Conservation (phyloP, 1,140 invertebrate species). For the Anoplophora glabripennis region DNA sequence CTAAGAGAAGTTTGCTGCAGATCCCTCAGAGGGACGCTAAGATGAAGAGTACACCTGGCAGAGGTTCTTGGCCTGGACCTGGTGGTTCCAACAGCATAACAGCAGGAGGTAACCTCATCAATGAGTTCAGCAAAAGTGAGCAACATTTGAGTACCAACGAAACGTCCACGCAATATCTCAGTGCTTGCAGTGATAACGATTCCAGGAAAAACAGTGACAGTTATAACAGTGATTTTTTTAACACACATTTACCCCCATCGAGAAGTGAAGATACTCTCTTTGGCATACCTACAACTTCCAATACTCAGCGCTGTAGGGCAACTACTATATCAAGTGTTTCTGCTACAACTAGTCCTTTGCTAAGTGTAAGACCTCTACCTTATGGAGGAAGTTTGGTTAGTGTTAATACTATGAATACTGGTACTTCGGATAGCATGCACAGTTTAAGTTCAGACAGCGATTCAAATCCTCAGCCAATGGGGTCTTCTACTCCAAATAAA, state of each 20-base stretch:
- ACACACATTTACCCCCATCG: slow-evolving; percentile 60
- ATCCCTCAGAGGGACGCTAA: slow-evolving; percentile 70
- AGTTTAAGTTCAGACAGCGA: slow-evolving; percentile 60
- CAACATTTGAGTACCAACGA: slow-evolving; percentile 66
- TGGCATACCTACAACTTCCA: slow-evolving; percentile 48
- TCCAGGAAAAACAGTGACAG: slow-evolving; percentile 63
- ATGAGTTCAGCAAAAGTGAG: slow-evolving; percentile 80
- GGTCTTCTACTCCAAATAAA: slow-evolving; percentile 38
- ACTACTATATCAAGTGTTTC: slow-evolving; percentile 59
- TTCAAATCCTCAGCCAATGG: slow-evolving; percentile 47
- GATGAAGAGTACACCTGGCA: slow-evolving; percentile 70
- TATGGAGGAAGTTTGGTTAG: slow-evolving; percentile 58
- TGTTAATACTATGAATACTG: slow-evolving; percentile 51
- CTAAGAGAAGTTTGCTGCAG: slow-evolving; percentile 58
- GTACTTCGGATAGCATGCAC: slow-evolving; percentile 61
- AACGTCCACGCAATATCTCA: slow-evolving; percentile 54
- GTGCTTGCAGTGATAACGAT: slow-evolving; percentile 53
- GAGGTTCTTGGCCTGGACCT: slow-evolving; percentile 80
- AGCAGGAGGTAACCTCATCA: slow-evolving; percentile 51
- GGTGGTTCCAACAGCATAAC: slow-evolving; percentile 58
- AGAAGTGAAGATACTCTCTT: slow-evolving; percentile 74
- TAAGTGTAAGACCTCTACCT: slow-evolving; percentile 60
- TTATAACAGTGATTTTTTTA: slow-evolving; percentile 53
- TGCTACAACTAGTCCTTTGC: slow-evolving; percentile 63
- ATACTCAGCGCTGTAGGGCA: slow-evolving; percentile 33